phyloP scores from a whole-genome alignment of 2,888 invertebrate genomes.

The Monochamus alternatus region DNA sequence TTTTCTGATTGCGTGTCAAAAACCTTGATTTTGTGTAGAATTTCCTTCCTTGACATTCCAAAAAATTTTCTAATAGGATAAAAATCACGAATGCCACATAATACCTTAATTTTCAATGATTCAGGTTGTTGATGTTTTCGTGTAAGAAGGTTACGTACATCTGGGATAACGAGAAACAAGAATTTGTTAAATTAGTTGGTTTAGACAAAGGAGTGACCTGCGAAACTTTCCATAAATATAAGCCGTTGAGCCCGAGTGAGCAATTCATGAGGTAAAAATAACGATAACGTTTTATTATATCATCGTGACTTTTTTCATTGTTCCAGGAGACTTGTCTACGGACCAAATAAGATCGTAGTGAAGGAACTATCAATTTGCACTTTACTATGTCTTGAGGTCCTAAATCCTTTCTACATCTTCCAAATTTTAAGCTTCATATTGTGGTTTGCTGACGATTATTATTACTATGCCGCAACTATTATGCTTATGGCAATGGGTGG shows the following conservation, averaged over 20 bases:
- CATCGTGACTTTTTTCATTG: background rate
- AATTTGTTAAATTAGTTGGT: slow-evolving; percentile 83
- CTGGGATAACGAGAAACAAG: slow-evolving; percentile 82
- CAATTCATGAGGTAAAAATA: slow-evolving; percentile 77
- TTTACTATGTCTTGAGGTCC: slow-evolving; percentile 84
- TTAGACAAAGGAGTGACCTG: slow-evolving; percentile 80
- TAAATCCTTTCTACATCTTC: slow-evolving; percentile 97
- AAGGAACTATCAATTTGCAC: slow-evolving; percentile 83
- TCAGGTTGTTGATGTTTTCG: slow-evolving; percentile 76
- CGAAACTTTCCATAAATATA: slow-evolving; percentile 77
- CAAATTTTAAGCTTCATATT: slow-evolving; percentile 92
- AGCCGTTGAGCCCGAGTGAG: slow-evolving; percentile 75
- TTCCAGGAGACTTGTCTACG: slow-evolving; percentile 84
- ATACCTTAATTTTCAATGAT: background rate
- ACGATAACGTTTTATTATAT: no score
- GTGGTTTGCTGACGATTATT: slow-evolving; percentile 93
- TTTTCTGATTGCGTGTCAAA: no score
- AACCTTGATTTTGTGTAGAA: no score
- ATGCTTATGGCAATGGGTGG: slow-evolving; percentile 88
- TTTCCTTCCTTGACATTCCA: no score
- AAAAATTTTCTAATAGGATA: no score
- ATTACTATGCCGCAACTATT: slow-evolving; percentile 91
- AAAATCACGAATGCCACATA: no score
- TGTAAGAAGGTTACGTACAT: slow-evolving; percentile 90
- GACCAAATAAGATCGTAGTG: slow-evolving; percentile 87